These are phyloP conservation scores for Myzus persicae DNA, from an alignment of 1,140 invertebrate genomes.

Conservation along the genomic window DNA sequence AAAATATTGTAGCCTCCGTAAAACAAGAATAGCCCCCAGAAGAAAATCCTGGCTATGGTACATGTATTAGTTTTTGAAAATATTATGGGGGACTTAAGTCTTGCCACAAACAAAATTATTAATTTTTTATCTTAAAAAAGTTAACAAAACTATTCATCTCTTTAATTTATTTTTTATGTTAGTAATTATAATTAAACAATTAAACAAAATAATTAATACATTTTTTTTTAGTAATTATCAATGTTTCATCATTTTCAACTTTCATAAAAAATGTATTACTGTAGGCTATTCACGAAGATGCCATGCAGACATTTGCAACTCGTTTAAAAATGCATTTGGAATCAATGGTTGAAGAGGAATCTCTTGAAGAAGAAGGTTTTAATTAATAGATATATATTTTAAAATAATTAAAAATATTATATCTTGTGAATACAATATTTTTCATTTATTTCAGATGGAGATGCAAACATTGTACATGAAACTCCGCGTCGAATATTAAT, in stretches of 20 bases:
- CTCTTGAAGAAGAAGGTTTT: conserved; percentile 44
- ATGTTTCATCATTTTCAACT: background rate
- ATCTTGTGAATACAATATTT: background rate
- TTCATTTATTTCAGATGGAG: conserved; percentile 13
- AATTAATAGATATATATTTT: background rate
- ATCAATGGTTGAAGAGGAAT: conserved; percentile 53
- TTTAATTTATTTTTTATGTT: background rate
- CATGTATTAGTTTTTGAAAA: background rate
- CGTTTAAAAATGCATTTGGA: conserved; percentile 57
- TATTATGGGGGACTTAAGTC: background rate
- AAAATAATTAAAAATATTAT: background rate
- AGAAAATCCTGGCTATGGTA: no score
- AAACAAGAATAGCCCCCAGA: no score
- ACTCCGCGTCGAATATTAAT: conserved; percentile 51
- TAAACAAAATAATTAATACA: background rate
- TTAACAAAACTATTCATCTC: no score
- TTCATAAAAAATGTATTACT: background rate
- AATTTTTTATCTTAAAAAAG: background rate
- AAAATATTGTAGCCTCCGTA: no score
- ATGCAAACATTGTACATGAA: conserved; percentile 36
- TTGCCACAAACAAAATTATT: background rate
- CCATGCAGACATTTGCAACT: conserved; percentile 31
- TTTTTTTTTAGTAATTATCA: background rate
- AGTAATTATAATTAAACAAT: background rate
- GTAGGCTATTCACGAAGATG: conserved; percentile 44